Evolutionary conservation across 2,113 vertebrate species (phyloP).

Genomic region (Pogona vitticeps): DNA sequence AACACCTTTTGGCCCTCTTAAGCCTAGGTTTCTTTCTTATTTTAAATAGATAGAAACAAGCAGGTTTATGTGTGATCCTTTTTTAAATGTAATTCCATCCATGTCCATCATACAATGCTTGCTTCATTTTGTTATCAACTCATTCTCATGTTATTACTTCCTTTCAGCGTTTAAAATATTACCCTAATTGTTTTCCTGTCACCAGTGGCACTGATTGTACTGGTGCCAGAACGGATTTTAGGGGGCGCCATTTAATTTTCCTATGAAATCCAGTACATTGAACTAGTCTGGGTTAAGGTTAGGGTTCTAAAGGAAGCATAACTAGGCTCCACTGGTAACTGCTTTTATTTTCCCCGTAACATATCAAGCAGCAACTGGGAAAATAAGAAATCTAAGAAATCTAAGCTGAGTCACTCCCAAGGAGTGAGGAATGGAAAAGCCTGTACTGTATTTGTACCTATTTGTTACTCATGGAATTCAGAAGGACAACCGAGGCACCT

Average conservation of each 20-base stretch:
- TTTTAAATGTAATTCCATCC: not conserved
- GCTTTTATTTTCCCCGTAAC: not conserved
- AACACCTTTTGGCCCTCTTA: not conserved
- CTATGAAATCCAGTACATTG: not conserved
- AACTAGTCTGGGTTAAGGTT: not conserved
- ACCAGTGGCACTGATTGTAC: too few species aligned
- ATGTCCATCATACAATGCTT: not conserved
- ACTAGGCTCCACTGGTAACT: not conserved
- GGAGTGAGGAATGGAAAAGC: not conserved
- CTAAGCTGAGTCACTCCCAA: not conserved
- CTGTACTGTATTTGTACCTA: not conserved
- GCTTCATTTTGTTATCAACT: not conserved
- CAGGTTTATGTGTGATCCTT: not conserved
- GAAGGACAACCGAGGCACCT: not conserved
- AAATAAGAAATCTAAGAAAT: not conserved
- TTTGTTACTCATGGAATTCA: not conserved
- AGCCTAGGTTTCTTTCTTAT: not conserved
- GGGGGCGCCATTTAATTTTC: not conserved
- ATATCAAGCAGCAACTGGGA: too few species aligned
- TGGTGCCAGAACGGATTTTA: not conserved
- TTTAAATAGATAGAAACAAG: not conserved
- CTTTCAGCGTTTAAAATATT: not conserved
- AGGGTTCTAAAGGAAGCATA: not conserved
- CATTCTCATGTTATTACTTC: not conserved
- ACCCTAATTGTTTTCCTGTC: not conserved